These are phyloP conservation scores for Papilio dardanus DNA, from an alignment of 1,140 invertebrate species.

Conservation along the genomic window DNA sequence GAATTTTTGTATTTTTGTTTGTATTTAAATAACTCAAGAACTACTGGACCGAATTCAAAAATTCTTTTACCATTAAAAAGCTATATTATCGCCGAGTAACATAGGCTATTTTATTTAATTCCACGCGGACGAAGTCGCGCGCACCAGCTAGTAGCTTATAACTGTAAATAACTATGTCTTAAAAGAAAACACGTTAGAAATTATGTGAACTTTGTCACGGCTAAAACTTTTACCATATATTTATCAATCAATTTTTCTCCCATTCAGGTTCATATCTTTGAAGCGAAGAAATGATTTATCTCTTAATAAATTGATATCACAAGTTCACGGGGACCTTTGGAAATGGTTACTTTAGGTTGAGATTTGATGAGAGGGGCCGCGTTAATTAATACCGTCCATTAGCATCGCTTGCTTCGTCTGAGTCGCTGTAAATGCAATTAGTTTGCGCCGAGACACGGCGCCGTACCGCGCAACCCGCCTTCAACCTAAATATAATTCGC, in stretches of 20 bases:
- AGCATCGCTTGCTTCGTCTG: constrained; percentile 60
- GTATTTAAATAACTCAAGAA: too few relatives aligned
- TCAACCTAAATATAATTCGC: constrained; percentile 71
- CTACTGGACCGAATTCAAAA: too few relatives aligned
- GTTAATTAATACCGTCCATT: constrained; percentile 70
- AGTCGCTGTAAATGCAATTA: constrained; percentile 68
- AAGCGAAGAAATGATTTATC: neutral
- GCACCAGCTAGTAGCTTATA: too few relatives aligned
- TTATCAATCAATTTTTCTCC: neutral
- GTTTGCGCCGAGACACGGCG: constrained; percentile 57
- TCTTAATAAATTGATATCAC: constrained; percentile 26
- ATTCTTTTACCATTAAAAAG: too few relatives aligned
- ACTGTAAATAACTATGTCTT: too few relatives aligned
- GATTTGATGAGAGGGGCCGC: constrained; percentile 61
- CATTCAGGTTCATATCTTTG: neutral
- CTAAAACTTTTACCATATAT: too few relatives aligned
- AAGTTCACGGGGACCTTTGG: neutral
- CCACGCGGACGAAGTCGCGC: too few relatives aligned
- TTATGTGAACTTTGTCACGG: neutral
- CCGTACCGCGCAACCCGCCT: constrained; percentile 52
- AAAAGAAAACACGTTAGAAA: too few relatives aligned
- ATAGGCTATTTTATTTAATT: too few relatives aligned
- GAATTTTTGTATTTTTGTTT: too few relatives aligned
- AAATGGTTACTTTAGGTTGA: constrained; percentile 55
- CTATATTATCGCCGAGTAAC: too few relatives aligned